Evolutionary conservation across 64 coral and sea anemone genomes (phyloP).

Genomic region (Anthopleura sola): DNA sequence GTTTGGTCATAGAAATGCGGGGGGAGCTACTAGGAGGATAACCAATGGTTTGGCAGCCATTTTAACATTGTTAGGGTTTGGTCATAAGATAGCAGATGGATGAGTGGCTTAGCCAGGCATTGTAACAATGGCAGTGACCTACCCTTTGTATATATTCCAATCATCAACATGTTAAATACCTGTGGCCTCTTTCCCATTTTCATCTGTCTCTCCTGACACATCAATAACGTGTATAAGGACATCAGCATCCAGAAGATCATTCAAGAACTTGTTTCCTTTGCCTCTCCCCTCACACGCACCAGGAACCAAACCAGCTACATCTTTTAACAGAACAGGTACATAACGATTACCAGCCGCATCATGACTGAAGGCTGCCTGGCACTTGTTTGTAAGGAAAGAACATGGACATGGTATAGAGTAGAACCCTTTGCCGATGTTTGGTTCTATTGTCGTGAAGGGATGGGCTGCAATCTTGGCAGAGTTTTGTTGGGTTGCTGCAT

Average conservation of each 20-base stretch:
- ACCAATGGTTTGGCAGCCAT: no score
- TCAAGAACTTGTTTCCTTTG: constrained; percentile 78
- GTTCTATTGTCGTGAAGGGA: constrained; percentile 83
- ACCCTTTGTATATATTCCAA: no score
- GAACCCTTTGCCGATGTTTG: constrained; percentile 73
- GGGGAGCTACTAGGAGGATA: no score
- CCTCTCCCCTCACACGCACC: constrained; percentile 80
- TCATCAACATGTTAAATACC: constrained; percentile 21
- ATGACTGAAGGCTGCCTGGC: constrained; percentile 66
- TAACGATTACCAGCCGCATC: constrained; percentile 48
- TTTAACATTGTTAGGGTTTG: no score
- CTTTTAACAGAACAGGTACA: constrained; percentile 78
- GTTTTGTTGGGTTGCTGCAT: constrained; percentile 75
- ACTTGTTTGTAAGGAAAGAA: constrained; percentile 34
- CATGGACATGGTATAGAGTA: constrained; percentile 72
- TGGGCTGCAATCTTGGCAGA: constrained; percentile 68
- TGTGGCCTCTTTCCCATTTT: constrained; percentile 70
- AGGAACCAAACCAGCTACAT: constrained; percentile 81
- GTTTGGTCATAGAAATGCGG: neutral
- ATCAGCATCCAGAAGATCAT: constrained; percentile 86
- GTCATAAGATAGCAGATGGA: no score
- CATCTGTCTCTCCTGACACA: constrained; percentile 81
- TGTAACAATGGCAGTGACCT: no score
- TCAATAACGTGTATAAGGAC: constrained; percentile 83
- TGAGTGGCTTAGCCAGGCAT: no score